Conservation (phyloP, 2,888 invertebrate species). For the Sphaerophoria taeniata region DNA sequence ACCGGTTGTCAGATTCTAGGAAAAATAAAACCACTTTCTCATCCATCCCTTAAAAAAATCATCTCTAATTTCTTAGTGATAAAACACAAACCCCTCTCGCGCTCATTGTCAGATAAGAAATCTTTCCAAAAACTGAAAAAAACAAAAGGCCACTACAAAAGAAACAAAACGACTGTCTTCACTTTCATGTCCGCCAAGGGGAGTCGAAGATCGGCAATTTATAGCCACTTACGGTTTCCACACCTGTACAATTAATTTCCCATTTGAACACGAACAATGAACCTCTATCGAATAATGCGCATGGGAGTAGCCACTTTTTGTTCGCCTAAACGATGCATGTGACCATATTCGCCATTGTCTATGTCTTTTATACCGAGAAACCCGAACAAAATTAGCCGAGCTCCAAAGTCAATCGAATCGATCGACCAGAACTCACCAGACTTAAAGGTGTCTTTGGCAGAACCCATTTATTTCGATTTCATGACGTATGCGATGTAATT, state of each 20-base stretch:
- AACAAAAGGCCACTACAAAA: neutral
- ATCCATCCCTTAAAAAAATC: neutral
- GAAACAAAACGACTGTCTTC: constrained; percentile 43
- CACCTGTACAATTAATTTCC: constrained; percentile 73
- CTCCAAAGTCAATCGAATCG: neutral
- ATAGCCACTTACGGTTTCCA: constrained; percentile 69
- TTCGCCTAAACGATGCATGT: constrained; percentile 36
- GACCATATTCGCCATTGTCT: constrained; percentile 43
- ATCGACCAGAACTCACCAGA: constrained; percentile 46
- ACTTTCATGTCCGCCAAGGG: constrained; percentile 60
- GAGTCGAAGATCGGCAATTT: constrained; percentile 62
- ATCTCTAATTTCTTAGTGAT: neutral
- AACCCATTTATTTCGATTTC: constrained; percentile 68
- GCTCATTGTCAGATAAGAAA: constrained; percentile 52
- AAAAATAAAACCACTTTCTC: neutral
- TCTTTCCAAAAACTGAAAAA: constrained; percentile 7
- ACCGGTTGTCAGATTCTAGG: neutral
- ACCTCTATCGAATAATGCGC: constrained; percentile 5
- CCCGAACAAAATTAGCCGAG: neutral
- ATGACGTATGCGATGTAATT: constrained; percentile 71
- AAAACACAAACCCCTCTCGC: constrained; percentile 60
- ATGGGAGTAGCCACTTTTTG: constrained; percentile 67
- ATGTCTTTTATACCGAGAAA: constrained; percentile 10
- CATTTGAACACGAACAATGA: constrained; percentile 59
- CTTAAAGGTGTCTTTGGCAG: constrained; percentile 70